Conservation (phyloP, 2,797 vertebrate species). For the Lacerta bilineata region DNA sequence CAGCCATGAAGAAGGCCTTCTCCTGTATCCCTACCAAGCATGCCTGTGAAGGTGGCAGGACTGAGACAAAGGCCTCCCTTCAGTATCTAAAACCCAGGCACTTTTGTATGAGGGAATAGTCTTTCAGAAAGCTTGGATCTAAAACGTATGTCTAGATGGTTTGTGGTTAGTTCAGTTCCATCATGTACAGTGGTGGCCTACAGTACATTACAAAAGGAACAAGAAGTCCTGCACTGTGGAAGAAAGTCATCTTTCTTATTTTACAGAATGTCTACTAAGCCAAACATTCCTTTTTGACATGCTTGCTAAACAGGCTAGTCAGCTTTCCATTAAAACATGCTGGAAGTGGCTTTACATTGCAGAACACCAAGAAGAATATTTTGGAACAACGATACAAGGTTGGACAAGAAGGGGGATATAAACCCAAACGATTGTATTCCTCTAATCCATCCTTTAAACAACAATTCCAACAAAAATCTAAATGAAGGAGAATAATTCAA, state of each 20-base stretch:
- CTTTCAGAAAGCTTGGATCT: too few species aligned
- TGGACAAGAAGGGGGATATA: not conserved
- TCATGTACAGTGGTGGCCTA: not conserved
- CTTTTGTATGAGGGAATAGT: too few species aligned
- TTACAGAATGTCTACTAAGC: not conserved
- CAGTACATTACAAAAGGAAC: not conserved
- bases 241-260: not conserved
- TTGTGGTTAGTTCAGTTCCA: not conserved
- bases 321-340: conserved; percentile 21
- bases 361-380: not conserved
- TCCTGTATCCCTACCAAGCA: too few species aligned
- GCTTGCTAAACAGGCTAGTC: not conserved
- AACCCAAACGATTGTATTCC: not conserved
- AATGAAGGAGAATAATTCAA: not conserved
- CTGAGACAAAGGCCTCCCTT: too few species aligned
- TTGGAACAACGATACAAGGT: not conserved
- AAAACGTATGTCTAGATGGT: too few species aligned
- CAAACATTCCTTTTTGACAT: not conserved
- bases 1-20: too few species aligned
- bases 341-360: conserved; percentile 13
- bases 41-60: too few species aligned
- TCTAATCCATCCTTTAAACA: not conserved
- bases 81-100: too few species aligned
- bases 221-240: not conserved
- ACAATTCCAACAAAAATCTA: too few species aligned